Evolutionary conservation across 2,113 vertebrate species (phyloP), one percentile per base, ranked within the genome.

Genomic region (Tympanuchus pallidicinctus): DNA sequence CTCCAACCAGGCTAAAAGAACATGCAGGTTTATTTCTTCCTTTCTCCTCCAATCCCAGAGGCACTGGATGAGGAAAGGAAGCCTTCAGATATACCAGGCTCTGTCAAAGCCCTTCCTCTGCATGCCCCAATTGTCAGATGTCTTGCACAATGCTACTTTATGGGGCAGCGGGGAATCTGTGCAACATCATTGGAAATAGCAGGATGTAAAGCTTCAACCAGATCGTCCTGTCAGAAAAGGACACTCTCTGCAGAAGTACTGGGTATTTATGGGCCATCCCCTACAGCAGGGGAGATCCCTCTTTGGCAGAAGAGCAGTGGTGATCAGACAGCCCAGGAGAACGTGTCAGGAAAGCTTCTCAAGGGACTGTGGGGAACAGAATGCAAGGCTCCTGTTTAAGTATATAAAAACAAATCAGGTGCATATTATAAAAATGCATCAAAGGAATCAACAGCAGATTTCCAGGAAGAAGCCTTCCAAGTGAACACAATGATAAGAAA

Each of bases 401-500:
- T 27, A 22, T 1, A 0, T 2, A 42, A 40, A 32, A 52, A 12
- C 6, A 63, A 78, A 82, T 2, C 10, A 12, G 52, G 72, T 24
- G 0, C 1, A 0, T 13, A 14, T 2, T 15, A 52, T n/a, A 69
- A 56, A 76, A 93, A 14, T 28, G 17, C 17, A 47, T 18, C 54
- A 50, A n/a, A 72, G 48, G 34, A 38, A 69, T 36, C 32, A 30
- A 27, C 1, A 34, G 40, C 30, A 47, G 24, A 32, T 61, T 88
- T 90, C 76, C 64, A 57, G 0, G 10, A 56, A 63, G 60, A 48
- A 43, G 13, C 50, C 19, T 38, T 84, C 38, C 15, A 38, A 70
- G 22, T 40, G 36, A 70, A 47, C 11, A 57, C 6, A 36, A 48
- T 10, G 13, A 63, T 47, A 66, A 71, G 9, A 59, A 59, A 70